Conservation (phyloP, 2,888 invertebrate species). For the Oscheius sp. region DNA sequence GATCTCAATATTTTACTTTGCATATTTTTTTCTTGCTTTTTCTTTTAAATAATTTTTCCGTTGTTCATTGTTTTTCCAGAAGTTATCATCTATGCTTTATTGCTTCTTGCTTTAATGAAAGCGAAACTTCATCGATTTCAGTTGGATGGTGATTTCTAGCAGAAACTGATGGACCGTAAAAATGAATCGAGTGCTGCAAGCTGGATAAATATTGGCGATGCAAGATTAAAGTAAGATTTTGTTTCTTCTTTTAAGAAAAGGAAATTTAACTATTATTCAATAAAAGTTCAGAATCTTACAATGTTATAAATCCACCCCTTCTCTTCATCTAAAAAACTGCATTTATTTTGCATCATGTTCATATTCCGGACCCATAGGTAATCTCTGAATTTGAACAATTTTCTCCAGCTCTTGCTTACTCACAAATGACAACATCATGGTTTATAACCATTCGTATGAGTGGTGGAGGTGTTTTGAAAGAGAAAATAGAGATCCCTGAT, state of each 20-base stretch:
- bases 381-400: neutral
- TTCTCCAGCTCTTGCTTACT: constrained; percentile 38
- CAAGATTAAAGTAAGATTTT: constrained; percentile 3
- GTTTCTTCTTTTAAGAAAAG: neutral
- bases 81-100: neutral
- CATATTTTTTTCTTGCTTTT: constrained; percentile 2
- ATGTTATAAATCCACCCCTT: constrained; percentile 32
- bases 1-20: constrained; percentile 12
- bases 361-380: constrained; percentile 55
- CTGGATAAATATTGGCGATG: constrained; percentile 19
- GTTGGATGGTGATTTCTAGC: neutral
- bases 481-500: constrained; percentile 36
- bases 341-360: constrained; percentile 53
- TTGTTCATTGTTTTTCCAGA: neutral
- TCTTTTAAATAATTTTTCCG: constrained; percentile 3
- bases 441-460: constrained; percentile 40
- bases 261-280: neutral
- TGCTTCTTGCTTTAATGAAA: neutral
- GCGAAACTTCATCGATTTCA: neutral
- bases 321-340: constrained; percentile 41
- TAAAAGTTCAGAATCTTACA: constrained; percentile 37
- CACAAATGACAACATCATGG: constrained; percentile 32
- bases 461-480: constrained; percentile 40
- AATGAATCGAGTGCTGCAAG: neutral
- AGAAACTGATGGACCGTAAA: constrained; percentile 1